Evolutionary conservation across 1,140 invertebrate genomes (phyloP), one percentile per base, ranked within the genome.

Genomic region (Hydropsyche tenuis): DNA sequence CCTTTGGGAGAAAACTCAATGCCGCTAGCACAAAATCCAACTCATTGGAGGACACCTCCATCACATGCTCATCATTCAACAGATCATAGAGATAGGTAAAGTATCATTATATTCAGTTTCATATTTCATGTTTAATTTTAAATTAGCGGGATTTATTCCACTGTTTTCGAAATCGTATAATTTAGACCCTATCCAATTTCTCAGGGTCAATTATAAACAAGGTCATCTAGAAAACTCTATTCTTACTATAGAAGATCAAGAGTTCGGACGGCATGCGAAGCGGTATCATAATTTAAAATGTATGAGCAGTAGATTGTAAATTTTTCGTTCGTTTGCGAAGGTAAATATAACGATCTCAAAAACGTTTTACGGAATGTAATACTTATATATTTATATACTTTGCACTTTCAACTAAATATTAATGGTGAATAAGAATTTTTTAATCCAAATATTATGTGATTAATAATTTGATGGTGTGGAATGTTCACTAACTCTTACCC

Each of bases 1-100:
- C 82, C 80, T 0, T 80, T 80, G 1, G 81, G 80, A 6, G 82
- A 84, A 16, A 79, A 77, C 0, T 79, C 79, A 0, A 81, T 83
- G 2, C 81, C 82, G 1, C 79, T 80, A 0, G 79, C 81, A 1
- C 83, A 83, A 0, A 74, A 80, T 16, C 73, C 80, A 5, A 80
- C 80, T 0, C 84, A 84, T 77, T 84, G 84, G 83, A 77, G 82
- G 7, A 82, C 83, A 12, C 80, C 81, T 0, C 78, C 77, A 2
- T 76, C 82, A 0, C 82, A 83, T 37, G 72, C 74, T 62, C 72
- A 77, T 22, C 69, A 75, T 37, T 53, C 62, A 1, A 16, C 65
- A 46, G 73, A 74, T 46, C 70, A 74, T 37, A 71, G 72, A 68
- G 74, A 73, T 16, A 75, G 73, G 72, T 77, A 69, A 69, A 25